Evolutionary conservation across 2,113 vertebrate genomes (phyloP).

Genomic region (Charina bottae): DNA sequence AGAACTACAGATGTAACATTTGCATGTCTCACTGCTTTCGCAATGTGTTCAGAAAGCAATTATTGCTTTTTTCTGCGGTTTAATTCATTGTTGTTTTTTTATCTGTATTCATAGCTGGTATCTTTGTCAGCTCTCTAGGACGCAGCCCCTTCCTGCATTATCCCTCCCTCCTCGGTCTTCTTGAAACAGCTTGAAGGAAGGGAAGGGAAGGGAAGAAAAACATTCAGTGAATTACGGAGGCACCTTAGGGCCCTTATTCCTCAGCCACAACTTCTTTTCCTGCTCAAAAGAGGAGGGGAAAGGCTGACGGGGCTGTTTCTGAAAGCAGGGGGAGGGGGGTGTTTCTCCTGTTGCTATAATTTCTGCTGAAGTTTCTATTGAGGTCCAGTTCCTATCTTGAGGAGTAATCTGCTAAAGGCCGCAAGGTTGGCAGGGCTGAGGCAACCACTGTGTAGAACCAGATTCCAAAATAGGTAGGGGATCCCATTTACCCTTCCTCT

Average conservation of each 20-base stretch:
- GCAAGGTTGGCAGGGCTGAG: not conserved
- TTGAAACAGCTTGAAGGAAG: not conserved
- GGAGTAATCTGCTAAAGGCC: not conserved
- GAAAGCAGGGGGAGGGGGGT: not conserved
- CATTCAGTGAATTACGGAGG: not conserved
- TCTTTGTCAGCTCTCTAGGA: not conserved
- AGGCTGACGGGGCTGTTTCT: not conserved
- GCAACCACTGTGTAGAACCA: not conserved
- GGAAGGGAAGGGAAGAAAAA: not conserved
- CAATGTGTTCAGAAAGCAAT: conserved; percentile 1
- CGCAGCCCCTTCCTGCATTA: not conserved
- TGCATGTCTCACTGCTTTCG: not conserved
- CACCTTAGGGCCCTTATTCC: not conserved
- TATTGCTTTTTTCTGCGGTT: not conserved
- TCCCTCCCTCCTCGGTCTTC: not conserved
- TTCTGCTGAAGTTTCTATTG: not conserved
- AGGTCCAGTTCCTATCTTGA: not conserved
- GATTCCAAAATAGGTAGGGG: not conserved
- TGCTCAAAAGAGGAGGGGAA: not conserved
- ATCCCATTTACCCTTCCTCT: not conserved
- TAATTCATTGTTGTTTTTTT: not conserved
- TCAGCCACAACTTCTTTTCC: not conserved
- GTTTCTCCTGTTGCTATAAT: not conserved
- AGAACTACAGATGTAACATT: not conserved
- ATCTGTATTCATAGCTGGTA: not conserved